These are phyloP conservation scores for Notodonta ziczac DNA, from an alignment of 2,888 invertebrate genomes.

Conservation along the genomic window DNA sequence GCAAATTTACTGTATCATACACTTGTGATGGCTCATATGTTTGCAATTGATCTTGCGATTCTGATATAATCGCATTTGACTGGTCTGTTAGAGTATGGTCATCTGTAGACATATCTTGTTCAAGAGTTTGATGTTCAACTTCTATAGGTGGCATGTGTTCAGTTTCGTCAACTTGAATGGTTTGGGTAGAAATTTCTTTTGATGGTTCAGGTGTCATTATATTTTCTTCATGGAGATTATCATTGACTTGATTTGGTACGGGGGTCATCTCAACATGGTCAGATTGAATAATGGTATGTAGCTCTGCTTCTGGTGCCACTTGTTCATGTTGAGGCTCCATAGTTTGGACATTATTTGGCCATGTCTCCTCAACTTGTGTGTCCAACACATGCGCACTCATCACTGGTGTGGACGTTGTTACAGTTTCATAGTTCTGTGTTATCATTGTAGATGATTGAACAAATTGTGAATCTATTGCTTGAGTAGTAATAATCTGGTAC, in stretches of 20 bases:
- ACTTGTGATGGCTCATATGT: background rate
- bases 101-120: conserved; percentile 9
- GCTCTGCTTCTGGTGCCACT: conserved; percentile 36
- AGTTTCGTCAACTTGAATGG: conserved; percentile 23
- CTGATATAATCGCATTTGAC: background rate
- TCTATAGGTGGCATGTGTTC: conserved; percentile 20
- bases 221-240: conserved; percentile 47
- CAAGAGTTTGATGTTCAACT: conserved; percentile 17
- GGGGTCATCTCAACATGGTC: conserved; percentile 32
- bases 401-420: conserved; percentile 74
- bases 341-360: conserved; percentile 58
- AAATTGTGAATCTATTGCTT: conserved; percentile 68
- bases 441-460: conserved; percentile 71
- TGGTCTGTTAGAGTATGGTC: background rate
- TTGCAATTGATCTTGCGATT: conserved; percentile 4
- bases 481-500: conserved; percentile 75
- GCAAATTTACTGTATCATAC: conserved; percentile 7
- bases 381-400: conserved; percentile 70
- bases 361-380: conserved; percentile 58
- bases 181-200: conserved; percentile 30
- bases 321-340: conserved; percentile 45
- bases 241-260: conserved; percentile 30
- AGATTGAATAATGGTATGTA: conserved; percentile 35
- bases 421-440: conserved; percentile 73
- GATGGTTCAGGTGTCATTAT: conserved; percentile 35